Conservation (phyloP, 2,113 vertebrate species). For the Heterochromis multidens region DNA sequence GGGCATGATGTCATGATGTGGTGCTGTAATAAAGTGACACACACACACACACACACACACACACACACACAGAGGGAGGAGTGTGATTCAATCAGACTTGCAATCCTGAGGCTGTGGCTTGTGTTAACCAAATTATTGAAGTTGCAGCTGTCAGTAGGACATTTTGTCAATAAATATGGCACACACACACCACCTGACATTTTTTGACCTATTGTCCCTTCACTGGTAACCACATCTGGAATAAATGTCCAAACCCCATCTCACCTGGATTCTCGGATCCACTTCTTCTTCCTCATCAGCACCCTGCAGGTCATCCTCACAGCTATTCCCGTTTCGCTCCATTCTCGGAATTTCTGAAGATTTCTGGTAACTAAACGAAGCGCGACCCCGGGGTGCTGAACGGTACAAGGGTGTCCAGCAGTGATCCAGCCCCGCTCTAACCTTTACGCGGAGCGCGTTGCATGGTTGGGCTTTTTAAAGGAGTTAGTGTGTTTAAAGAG, state of each 20-base stretch:
- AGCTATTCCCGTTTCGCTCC: conserved; percentile 61
- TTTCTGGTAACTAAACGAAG: not conserved
- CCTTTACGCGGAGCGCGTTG: not conserved
- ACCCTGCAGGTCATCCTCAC: conserved; percentile 59
- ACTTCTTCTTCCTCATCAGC: conserved; percentile 84
- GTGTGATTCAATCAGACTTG: not conserved
- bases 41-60: not conserved
- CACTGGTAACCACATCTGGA: not conserved
- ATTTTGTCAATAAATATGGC: not conserved
- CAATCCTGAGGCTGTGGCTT: conserved; percentile 4
- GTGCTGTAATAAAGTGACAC: too few relatives aligned
- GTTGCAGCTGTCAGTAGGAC: not conserved
- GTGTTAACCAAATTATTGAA: conserved; percentile 11
- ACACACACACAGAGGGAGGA: not conserved
- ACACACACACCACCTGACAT: not conserved
- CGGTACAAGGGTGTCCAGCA: not conserved
- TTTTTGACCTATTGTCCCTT: not conserved
- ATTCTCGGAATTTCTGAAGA: conserved; percentile 29
- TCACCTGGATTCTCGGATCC: conserved; percentile 92
- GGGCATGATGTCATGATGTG: too few relatives aligned
- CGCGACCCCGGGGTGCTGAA: conserved; percentile 18
- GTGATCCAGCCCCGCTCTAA: not conserved
- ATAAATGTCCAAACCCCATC: not conserved
- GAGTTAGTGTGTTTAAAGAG: not conserved
- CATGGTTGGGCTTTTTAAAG: not conserved